Percentiles rank a stretch among this genome's conserved stretches.
phyloP scores from a whole-genome alignment of 2,113 vertebrate species.

The Hemichromis elongatus region DNA sequence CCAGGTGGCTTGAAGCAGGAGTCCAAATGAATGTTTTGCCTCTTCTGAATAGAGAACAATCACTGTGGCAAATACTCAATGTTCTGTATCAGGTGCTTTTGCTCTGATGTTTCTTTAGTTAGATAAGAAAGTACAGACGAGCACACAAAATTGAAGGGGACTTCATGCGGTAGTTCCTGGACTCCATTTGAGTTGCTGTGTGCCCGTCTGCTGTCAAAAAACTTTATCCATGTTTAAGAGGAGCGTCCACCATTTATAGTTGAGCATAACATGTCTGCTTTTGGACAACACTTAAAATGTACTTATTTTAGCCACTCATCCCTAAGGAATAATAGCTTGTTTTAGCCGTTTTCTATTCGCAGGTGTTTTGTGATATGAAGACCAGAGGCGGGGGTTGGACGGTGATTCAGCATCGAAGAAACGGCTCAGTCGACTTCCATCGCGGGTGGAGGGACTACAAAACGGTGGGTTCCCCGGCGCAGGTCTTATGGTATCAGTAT shows the following conservation, averaged over 20 bases:
- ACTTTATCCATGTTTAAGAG: no score
- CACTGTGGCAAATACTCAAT: not conserved
- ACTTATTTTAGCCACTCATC: not conserved
- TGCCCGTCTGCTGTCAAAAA: no score
- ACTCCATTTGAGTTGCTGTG: no score
- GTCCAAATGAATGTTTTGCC: not conserved
- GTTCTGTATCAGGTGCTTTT: not conserved
- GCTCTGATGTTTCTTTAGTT: not conserved
- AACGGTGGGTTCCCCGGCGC: conserved; percentile 53
- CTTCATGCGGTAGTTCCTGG: not conserved
- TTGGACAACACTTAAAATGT: not conserved
- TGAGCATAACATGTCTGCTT: not conserved
- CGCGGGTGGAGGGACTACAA: conserved; percentile 80
- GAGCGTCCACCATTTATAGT: not conserved
- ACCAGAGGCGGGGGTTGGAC: conserved; percentile 81
- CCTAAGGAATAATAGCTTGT: not conserved
- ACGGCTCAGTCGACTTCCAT: conserved; percentile 77
- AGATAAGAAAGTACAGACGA: not conserved
- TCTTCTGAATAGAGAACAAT: not conserved
- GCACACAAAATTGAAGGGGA: not conserved
- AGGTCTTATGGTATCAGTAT: not conserved
- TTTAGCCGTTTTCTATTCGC: not conserved
- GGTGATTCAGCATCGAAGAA: conserved; percentile 74
- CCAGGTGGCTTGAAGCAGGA: not conserved
- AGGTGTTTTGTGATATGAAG: conserved; percentile 83